A percentile compares a stretch with the other conserved stretches of the same genome.
Evolutionary conservation across 2,888 invertebrate species (phyloP).

Genomic region (Galeruca laticollis): DNA sequence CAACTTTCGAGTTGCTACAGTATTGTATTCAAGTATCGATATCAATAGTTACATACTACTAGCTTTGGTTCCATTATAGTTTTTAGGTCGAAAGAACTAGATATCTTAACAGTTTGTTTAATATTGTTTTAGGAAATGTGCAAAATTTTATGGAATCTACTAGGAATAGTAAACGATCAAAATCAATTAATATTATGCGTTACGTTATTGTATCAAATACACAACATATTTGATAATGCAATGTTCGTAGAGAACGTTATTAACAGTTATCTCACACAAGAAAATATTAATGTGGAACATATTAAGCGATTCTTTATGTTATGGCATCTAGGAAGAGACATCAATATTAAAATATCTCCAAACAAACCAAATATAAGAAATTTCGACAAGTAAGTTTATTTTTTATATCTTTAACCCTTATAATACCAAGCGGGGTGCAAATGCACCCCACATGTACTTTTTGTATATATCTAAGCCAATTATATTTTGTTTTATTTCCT

Average conservation of each 20-base stretch:
- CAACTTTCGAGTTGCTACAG: too few species aligned
- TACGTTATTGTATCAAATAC: slow-evolving; percentile 81
- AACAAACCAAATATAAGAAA: slow-evolving; percentile 67
- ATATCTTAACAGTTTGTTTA: not conserved
- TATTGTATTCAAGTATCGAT: too few species aligned
- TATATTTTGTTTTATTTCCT: too few species aligned
- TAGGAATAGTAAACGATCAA: slow-evolving; percentile 71
- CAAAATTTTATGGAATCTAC: slow-evolving; percentile 78
- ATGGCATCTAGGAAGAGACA: slow-evolving; percentile 83
- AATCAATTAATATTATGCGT: slow-evolving; percentile 74
- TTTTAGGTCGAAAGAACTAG: too few species aligned
- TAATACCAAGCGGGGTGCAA: too few species aligned
- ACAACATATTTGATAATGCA: slow-evolving; percentile 74
- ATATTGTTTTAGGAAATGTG: slow-evolving; percentile 71
- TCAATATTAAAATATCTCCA: slow-evolving; percentile 68
- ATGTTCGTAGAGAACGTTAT: slow-evolving; percentile 79
- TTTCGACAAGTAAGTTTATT: slow-evolving; percentile 71
- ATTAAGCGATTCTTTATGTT: slow-evolving; percentile 76
- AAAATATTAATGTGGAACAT: slow-evolving; percentile 69
- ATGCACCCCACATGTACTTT: too few species aligned
- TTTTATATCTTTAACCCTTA: too few species aligned
- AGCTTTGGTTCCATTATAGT: too few species aligned
- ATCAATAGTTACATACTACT: too few species aligned
- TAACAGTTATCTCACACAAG: slow-evolving; percentile 67
- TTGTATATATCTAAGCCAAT: too few species aligned